Base-by-base conservation (phyloP, 2,113 vertebrate genomes). In the Uropsilus gracilis region DNA sequence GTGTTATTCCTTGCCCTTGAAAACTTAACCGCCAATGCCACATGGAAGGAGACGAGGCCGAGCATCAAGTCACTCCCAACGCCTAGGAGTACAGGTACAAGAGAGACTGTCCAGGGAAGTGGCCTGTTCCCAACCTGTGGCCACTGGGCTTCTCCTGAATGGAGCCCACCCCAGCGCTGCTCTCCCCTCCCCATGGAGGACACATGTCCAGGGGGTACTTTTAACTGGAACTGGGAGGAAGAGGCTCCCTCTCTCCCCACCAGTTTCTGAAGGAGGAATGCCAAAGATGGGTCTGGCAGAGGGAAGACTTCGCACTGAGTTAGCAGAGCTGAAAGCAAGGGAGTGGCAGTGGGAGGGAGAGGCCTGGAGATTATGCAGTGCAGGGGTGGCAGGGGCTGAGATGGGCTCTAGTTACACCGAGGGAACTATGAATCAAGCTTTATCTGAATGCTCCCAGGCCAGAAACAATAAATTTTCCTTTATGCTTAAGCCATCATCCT, bases 351-450 rank as follows among this genome's bases (percentile, higher is more conserved):
- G n/a, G 44, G 6, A 5, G n/a, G 48, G 5, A 16, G 46, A 34
- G 20, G 28, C 1, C 0, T 1, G 44, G 69, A 39, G 50, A 59
- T 2, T 2, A 22, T 16, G 16, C 39, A 39, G 9, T 1, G 0
- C 26, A n/a, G 26, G 34, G 9, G 16, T n/a, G 26, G 14, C 0
- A 6, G 1, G 32, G 37, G 59, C 28, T 72, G 48, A 86, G 1
- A n/a, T 1, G 24, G 9, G 39, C n/a, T 66, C 11, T 5, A 32
- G 53, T 18, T 22, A 42, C 6, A 13, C 26, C 0, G 6, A 3
- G 16, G 18, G 14, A 18, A 34, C 64, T n/a, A 22, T 1, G n/a
- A 55, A 39, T 84, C n/a, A 42, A 61, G 22, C 39, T 57, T 72
- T 71, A 26, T 12, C 84, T 37, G 11, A 63, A 61, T n/a, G 10